Evolutionary conservation across 2,797 vertebrate species (phyloP).

Genomic region (Paedocypris micromegethes): DNA sequence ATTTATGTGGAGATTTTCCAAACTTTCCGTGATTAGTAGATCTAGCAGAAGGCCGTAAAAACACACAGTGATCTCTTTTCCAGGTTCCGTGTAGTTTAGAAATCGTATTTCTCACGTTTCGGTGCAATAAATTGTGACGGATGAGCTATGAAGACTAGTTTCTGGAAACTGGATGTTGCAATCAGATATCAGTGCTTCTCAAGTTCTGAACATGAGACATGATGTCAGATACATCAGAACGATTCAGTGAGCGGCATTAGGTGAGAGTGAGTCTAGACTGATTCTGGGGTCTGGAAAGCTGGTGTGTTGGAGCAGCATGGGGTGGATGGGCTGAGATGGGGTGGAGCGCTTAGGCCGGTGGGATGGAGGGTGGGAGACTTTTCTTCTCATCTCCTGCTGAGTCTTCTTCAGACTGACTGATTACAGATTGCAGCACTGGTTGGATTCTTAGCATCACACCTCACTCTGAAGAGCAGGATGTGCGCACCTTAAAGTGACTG

Average conservation of each 20-base stretch:
- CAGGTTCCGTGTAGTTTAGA: too few species aligned
- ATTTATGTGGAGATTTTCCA: constrained; percentile 36
- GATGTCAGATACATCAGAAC: constrained; percentile 20
- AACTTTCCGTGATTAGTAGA: neutral
- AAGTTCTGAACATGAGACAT: neutral
- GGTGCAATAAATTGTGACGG: neutral
- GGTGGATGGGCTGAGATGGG: constrained; percentile 23
- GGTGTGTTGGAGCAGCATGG: constrained; percentile 5
- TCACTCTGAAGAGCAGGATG: constrained; percentile 19
- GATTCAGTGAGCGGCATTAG: neutral
- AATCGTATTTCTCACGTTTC: too few species aligned
- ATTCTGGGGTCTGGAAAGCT: constrained; percentile 20
- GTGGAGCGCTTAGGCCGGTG: neutral
- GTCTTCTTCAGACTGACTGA: constrained; percentile 35
- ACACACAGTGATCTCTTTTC: too few species aligned
- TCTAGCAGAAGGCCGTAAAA: too few species aligned
- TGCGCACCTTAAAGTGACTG: constrained; percentile 31
- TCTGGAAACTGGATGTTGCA: neutral
- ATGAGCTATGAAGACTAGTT: constrained; percentile 5
- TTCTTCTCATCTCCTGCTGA: constrained; percentile 28
- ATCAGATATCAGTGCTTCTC: constrained; percentile 5
- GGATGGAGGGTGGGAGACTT: constrained; percentile 25
- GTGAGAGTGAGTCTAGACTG: constrained; percentile 22
- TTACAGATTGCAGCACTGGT: constrained; percentile 38
- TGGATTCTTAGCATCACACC: constrained; percentile 30